Percentiles rank a stretch among this genome's conserved stretches.
These are phyloP conservation scores for Yponomeuta sedellus DNA, from an alignment of 2,888 invertebrate genomes.

Conservation along the genomic window DNA sequence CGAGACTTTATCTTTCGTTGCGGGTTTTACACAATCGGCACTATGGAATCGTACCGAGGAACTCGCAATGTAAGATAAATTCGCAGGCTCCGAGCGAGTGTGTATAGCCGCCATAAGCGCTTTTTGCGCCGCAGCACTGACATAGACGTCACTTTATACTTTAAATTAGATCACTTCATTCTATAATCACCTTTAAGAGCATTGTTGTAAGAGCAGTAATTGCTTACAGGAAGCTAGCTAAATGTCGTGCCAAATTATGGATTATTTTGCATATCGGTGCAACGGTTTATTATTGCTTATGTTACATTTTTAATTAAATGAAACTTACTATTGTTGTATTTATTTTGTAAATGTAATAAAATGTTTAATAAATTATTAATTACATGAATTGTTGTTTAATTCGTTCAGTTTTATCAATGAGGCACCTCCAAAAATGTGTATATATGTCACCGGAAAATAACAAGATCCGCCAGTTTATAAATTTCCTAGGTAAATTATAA, in stretches of 20 bases:
- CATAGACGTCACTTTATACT: not conserved
- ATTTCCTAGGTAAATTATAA: too few species aligned
- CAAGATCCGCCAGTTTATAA: too few species aligned
- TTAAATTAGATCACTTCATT: not conserved
- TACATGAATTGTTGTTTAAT: constrained; percentile 21
- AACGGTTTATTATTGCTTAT: constrained; percentile 37
- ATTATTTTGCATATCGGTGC: constrained; percentile 51
- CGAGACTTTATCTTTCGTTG: too few species aligned
- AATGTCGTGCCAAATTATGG: constrained; percentile 61
- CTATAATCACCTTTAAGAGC: not conserved
- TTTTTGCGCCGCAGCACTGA: too few species aligned
- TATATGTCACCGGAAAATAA: too few species aligned
- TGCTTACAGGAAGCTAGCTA: constrained; percentile 33
- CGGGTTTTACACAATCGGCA: too few species aligned
- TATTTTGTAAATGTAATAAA: constrained; percentile 45
- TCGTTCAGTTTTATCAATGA: not conserved
- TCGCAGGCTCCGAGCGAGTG: too few species aligned
- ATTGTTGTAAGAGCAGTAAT: not conserved
- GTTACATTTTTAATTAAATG: constrained; percentile 27
- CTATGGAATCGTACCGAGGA: too few species aligned
- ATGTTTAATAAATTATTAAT: constrained; percentile 49
- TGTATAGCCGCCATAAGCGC: too few species aligned
- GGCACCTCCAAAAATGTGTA: too few species aligned
- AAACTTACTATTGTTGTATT: constrained; percentile 45
- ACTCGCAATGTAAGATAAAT: too few species aligned